A percentile compares a stretch with the other conserved stretches of the same genome.
Evolutionary conservation across 2,797 vertebrate species (phyloP).

Genomic region (Spondyliosoma cantharus): DNA sequence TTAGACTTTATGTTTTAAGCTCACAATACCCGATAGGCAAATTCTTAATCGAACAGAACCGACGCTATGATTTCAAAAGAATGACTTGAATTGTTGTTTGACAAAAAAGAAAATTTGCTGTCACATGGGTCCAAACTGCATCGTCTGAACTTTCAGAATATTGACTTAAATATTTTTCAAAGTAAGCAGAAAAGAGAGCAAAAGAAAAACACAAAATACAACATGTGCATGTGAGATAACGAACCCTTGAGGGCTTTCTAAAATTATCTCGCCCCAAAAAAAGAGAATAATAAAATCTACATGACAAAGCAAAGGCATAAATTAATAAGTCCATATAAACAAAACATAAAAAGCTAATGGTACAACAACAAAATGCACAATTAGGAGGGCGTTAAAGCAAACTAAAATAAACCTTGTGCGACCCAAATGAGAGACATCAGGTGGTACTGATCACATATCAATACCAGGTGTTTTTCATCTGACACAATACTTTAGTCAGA

Average conservation of each 20-base stretch:
- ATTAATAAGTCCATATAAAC: neutral
- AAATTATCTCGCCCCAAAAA: conserved; percentile 6
- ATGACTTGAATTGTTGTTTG: neutral
- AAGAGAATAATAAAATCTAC: conserved; percentile 2
- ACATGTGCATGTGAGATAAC: conserved; percentile 6
- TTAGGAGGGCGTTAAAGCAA: neutral
- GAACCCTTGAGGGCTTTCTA: conserved; percentile 14
- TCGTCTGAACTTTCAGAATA: conserved; percentile 1
- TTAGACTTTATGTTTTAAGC: neutral
- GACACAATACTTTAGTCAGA: too few species aligned
- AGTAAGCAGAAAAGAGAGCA: neutral
- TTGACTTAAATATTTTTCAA: neutral
- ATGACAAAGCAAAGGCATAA: conserved; percentile 10
- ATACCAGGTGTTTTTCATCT: too few species aligned
- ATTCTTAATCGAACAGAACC: neutral
- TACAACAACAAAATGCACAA: conserved; percentile 12
- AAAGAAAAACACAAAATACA: conserved; percentile 2
- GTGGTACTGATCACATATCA: too few species aligned
- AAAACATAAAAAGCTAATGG: neutral
- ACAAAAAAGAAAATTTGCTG: neutral
- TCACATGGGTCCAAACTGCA: neutral
- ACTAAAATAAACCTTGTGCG: neutral
- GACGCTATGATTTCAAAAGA: neutral
- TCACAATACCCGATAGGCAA: too few species aligned
- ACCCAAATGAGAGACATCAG: neutral